Percentiles rank a stretch among this genome's conserved stretches.
Evolutionary conservation across 2,888 invertebrate genomes (phyloP).

Genomic region (Morpho helenor): DNA sequence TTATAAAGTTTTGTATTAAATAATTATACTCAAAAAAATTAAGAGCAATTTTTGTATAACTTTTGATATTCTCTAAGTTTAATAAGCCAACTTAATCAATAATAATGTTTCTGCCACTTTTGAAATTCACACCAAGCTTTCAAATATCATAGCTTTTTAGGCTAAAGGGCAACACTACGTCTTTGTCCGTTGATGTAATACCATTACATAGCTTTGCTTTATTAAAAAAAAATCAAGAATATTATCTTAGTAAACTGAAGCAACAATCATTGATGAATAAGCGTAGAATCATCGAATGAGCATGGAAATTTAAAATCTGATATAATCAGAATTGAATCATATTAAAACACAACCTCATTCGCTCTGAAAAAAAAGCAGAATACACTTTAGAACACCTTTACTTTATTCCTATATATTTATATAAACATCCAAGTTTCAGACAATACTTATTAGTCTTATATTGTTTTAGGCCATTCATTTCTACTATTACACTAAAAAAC

Average conservation of each 20-base stretch:
- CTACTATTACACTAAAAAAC: too few relatives aligned
- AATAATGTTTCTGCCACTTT: constrained; percentile 49
- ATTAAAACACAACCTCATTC: neutral
- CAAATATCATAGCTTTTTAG: constrained; percentile 37
- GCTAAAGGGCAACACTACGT: constrained; percentile 34
- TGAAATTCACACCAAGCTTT: constrained; percentile 32
- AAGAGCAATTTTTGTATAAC: too few relatives aligned
- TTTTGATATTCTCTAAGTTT: too few relatives aligned
- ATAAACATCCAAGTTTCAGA: neutral
- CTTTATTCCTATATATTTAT: neutral
- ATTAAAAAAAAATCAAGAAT: constrained; percentile 1
- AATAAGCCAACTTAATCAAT: neutral
- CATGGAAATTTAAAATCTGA: constrained; percentile 15
- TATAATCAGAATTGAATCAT: too few relatives aligned
- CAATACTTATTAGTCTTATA: too few relatives aligned
- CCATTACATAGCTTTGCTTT: constrained; percentile 61
- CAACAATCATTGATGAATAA: constrained; percentile 8
- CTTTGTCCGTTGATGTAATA: constrained; percentile 28
- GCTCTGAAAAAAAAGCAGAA: neutral
- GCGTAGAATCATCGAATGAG: constrained; percentile 15
- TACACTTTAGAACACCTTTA: neutral
- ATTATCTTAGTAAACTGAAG: constrained; percentile 10
- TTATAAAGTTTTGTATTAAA: too few relatives aligned
- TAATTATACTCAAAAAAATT: too few relatives aligned
- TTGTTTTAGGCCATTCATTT: too few relatives aligned